A percentile compares a stretch with the other conserved stretches of the same genome.
These are phyloP conservation scores for Monopterus albus DNA, from an alignment of 2,113 vertebrate species.

Conservation along the genomic window DNA sequence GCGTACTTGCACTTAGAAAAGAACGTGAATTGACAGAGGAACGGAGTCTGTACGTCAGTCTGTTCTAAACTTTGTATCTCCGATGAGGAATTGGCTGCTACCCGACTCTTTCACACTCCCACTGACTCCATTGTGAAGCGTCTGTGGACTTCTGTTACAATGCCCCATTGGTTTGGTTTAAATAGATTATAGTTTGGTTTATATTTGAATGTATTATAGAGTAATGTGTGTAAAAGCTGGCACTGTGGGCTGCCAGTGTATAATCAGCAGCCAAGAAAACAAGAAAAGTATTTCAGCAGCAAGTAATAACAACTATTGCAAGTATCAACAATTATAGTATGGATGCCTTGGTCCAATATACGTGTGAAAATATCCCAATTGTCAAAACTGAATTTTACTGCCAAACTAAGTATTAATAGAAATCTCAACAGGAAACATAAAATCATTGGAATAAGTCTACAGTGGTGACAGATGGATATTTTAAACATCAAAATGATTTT, in stretches of 20 bases:
- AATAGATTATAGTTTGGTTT: constrained; percentile 39
- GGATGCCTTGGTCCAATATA: constrained; percentile 3
- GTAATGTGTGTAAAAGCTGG: constrained; percentile 1
- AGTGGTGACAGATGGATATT: neutral
- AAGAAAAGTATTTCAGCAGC: neutral
- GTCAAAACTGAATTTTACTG: neutral
- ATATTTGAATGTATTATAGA: constrained; percentile 7
- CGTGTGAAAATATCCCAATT: constrained; percentile 30
- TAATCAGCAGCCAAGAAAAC: constrained; percentile 22
- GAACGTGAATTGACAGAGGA: constrained; percentile 39
- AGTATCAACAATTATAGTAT: constrained; percentile 8
- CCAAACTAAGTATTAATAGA: constrained; percentile 10
- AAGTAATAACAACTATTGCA: constrained; percentile 4
- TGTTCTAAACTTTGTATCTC: constrained; percentile 64
- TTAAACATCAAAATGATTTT: neutral
- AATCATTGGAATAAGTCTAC: neutral
- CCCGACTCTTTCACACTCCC: constrained; percentile 59
- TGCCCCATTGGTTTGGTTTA: constrained; percentile 26
- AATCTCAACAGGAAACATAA: constrained; percentile 1
- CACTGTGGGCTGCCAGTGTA: constrained; percentile 16
- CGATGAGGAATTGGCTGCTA: constrained; percentile 41
- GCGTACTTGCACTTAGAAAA: constrained; percentile 8
- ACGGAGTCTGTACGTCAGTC: constrained; percentile 26
- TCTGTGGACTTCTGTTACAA: constrained; percentile 58
- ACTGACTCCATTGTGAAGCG: constrained; percentile 57